These are phyloP conservation scores for Rosalia funebris DNA, from an alignment of 2,888 invertebrate species.

Conservation along the genomic window DNA sequence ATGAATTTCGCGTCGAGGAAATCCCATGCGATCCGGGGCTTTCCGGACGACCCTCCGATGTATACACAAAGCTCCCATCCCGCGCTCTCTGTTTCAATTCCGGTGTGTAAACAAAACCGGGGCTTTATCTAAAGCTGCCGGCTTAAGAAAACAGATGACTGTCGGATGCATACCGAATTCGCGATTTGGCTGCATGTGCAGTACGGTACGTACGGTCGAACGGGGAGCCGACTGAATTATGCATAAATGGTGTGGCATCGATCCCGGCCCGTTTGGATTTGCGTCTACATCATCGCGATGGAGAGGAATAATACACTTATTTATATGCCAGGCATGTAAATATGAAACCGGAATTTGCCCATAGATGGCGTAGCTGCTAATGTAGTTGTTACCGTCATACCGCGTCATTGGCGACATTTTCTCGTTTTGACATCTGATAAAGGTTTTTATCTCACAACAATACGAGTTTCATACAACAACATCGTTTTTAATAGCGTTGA, in stretches of 20 bases:
- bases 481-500: too few relatives aligned
- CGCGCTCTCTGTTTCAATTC: constrained; percentile 57
- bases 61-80: constrained; percentile 10
- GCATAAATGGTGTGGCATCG: not conserved
- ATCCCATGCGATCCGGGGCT: constrained; percentile 21
- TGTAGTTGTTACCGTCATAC: too few relatives aligned
- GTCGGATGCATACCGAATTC: constrained; percentile 55
- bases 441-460: too few relatives aligned
- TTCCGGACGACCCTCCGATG: constrained; percentile 17
- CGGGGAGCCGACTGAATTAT: not conserved
- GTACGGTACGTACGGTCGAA: not conserved
- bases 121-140: constrained; percentile 54
- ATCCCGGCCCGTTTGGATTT: not conserved
- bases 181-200: constrained; percentile 34
- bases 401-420: too few relatives aligned
- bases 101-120: constrained; percentile 58
- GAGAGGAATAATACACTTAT: too few relatives aligned
- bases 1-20: constrained; percentile 17
- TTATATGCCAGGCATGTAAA: too few relatives aligned
- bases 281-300: too few relatives aligned
- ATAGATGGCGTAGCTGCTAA: too few relatives aligned
- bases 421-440: too few relatives aligned
- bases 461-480: too few relatives aligned
- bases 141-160: constrained; percentile 62
- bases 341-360: too few relatives aligned